Conservation (phyloP, 2,113 vertebrate genomes). For the Ciconia boyciana region DNA sequence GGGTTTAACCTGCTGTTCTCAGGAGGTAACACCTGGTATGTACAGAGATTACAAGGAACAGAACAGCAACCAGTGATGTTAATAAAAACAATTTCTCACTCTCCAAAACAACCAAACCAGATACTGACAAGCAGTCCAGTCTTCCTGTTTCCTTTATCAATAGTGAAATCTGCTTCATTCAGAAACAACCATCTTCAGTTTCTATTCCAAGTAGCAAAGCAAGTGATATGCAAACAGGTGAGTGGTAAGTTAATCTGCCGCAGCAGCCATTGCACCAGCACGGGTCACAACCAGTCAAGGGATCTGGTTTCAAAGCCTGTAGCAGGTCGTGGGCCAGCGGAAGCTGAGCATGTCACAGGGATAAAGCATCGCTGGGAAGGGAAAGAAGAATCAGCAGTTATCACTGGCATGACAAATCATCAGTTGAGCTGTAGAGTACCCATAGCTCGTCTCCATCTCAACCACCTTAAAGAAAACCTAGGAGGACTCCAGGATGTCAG, state of each 20-base stretch:
- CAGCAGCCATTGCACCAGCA: not conserved
- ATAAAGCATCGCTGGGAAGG: not conserved
- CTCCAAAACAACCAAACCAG: not conserved
- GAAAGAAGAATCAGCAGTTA: not conserved
- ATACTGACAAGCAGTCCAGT: not conserved
- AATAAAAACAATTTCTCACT: not conserved
- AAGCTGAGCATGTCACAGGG: not conserved
- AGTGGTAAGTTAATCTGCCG: not conserved
- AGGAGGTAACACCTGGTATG: not conserved
- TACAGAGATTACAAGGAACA: not conserved
- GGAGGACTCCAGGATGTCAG: not conserved
- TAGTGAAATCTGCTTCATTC: not conserved
- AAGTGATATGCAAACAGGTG: not conserved
- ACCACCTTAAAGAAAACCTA: not conserved
- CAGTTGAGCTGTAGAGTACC: not conserved
- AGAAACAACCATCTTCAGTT: not conserved
- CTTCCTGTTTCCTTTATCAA: not conserved
- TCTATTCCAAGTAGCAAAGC: not conserved
- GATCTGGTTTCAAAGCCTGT: slow-evolving; percentile 46
- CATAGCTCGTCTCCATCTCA: not conserved
- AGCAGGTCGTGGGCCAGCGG: not conserved
- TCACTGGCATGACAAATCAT: not conserved
- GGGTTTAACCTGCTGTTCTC: not conserved
- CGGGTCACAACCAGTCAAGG: not conserved
- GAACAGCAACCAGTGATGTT: not conserved